phyloP scores from a whole-genome alignment of 1,140 invertebrate species.

The Agrypnia vestita region DNA sequence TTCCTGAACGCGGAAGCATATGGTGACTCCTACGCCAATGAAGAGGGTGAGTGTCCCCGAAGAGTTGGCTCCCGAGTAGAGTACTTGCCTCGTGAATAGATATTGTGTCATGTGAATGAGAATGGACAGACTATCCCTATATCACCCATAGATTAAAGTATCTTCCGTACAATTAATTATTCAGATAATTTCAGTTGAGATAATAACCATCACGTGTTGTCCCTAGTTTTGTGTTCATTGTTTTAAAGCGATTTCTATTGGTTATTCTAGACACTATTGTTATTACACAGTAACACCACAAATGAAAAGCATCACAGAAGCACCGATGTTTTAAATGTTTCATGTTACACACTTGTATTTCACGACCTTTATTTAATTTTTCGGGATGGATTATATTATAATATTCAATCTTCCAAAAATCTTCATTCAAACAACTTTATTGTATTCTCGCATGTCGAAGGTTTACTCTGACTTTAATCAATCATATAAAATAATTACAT shows the following conservation, averaged over 20 bases:
- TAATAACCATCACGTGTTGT: slow-evolving; percentile 12
- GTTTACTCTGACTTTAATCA: too few relatives aligned
- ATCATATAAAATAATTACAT: too few relatives aligned
- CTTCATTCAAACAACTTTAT: too few relatives aligned
- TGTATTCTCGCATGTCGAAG: too few relatives aligned
- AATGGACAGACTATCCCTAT: slow-evolving; percentile 29
- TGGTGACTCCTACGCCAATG: slow-evolving; percentile 54
- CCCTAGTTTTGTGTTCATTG: slow-evolving; percentile 4
- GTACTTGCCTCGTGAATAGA: slow-evolving; percentile 23
- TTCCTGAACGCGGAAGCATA: slow-evolving; percentile 42
- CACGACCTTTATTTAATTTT: neutral
- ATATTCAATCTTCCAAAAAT: too few relatives aligned
- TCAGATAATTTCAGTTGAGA: slow-evolving; percentile 11
- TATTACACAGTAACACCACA: slow-evolving; percentile 27
- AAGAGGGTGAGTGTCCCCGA: slow-evolving; percentile 53
- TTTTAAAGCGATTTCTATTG: slow-evolving; percentile 9
- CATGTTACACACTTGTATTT: slow-evolving; percentile 2
- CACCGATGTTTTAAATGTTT: slow-evolving; percentile 9
- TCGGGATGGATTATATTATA: too few relatives aligned
- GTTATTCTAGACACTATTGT: slow-evolving; percentile 32
- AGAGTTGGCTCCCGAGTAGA: neutral
- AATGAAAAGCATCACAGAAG: neutral
- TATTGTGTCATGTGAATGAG: slow-evolving; percentile 45
- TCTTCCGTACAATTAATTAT: slow-evolving; percentile 12
- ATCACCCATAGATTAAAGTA: slow-evolving; percentile 29